Evolutionary conservation across 2,888 invertebrate genomes (phyloP).

Genomic region (Euzophera pinguis): DNA sequence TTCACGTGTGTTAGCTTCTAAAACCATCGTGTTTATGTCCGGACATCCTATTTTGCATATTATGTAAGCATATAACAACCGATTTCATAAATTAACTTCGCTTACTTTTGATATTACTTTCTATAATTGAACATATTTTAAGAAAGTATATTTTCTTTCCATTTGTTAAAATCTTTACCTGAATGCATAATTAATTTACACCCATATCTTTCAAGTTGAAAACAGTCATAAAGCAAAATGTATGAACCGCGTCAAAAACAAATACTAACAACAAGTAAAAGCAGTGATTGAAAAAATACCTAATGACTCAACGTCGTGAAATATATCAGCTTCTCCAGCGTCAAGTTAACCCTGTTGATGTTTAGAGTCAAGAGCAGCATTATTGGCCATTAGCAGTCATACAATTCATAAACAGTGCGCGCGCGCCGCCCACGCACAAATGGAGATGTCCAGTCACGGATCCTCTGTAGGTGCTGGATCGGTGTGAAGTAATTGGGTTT

Average conservation of each 20-base stretch:
- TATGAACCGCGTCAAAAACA: too few species aligned
- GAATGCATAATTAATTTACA: background rate
- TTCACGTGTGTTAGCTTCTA: background rate
- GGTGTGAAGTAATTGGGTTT: background rate
- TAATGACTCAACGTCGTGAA: conserved; percentile 20
- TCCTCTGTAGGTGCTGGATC: background rate
- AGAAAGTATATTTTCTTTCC: background rate
- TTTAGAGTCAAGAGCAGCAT: conserved; percentile 49
- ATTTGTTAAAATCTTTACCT: background rate
- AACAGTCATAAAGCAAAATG: too few species aligned
- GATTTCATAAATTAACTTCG: background rate
- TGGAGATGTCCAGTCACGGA: background rate
- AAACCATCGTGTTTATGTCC: background rate
- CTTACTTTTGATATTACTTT: background rate
- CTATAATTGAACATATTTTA: conserved; percentile 2
- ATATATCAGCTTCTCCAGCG: conserved; percentile 27
- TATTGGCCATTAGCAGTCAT: conserved; percentile 55
- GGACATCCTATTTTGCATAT: conserved; percentile 4
- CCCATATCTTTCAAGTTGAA: background rate
- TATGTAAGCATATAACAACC: conserved; percentile 1
- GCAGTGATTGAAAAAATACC: too few species aligned
- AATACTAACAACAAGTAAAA: too few species aligned
- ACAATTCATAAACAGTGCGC: conserved; percentile 47
- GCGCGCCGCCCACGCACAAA: conserved; percentile 31
- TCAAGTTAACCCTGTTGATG: conserved; percentile 43